Conservation (phyloP, 2,888 invertebrate genomes). For the Drosophila multiciliata region DNA sequence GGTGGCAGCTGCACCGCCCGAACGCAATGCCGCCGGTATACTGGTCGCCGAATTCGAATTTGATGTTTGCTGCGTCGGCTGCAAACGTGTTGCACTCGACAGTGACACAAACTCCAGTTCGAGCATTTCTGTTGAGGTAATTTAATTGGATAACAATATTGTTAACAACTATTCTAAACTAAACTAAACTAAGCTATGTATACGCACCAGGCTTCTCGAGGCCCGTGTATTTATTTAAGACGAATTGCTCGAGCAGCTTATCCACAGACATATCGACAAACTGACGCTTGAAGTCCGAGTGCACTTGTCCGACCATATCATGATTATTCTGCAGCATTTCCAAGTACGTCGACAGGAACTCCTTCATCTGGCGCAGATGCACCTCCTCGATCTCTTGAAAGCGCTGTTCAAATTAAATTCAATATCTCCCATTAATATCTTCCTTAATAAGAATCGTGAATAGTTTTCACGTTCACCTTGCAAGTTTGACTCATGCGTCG, state of each 20-base stretch:
- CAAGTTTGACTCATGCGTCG: conserved; percentile 97
- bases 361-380: conserved; percentile 97
- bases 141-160: background rate
- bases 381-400: conserved; percentile 98
- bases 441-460: background rate
- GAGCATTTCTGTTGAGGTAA: conserved; percentile 77
- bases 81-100: conserved; percentile 69
- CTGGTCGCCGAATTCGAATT: conserved; percentile 83
- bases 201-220: conserved; percentile 94
- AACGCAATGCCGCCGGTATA: conserved; percentile 76
- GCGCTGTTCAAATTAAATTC: conserved; percentile 86
- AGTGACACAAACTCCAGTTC: conserved; percentile 82
- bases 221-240: conserved; percentile 96
- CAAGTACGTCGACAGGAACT: conserved; percentile 95
- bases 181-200: background rate
- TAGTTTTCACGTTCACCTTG: conserved; percentile 86
- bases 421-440: background rate
- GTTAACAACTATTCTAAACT: background rate
- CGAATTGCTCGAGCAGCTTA: conserved; percentile 95
- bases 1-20: conserved; percentile 50
- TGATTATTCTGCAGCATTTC: conserved; percentile 95
- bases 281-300: conserved; percentile 95
- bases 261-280: conserved; percentile 96
- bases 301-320: conserved; percentile 96
- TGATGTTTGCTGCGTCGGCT: conserved; percentile 76